Evolutionary conservation across 2,113 vertebrate species (phyloP), one percentile per base, ranked within the genome.

Genomic region (Vombatus ursinus): DNA sequence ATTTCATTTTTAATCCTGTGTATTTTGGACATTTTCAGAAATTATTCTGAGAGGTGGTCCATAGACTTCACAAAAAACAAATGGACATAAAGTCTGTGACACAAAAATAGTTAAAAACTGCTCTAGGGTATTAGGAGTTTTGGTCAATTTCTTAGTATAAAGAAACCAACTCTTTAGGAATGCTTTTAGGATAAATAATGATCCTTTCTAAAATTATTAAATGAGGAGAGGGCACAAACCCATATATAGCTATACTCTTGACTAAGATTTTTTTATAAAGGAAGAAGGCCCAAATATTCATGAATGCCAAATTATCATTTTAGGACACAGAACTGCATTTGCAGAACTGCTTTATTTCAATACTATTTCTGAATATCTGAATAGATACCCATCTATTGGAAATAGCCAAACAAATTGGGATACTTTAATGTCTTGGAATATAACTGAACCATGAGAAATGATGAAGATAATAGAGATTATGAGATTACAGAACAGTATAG

Each of bases 161-260:
- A n/a, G 14, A 77, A 77, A 19, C 14, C 31, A n/a, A n/a, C 37
- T 77, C 12, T n/a, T n/a, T n/a, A 77, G 28, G 31, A 37, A 11
- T 68, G 57, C 1, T 57, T 91, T 89, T 19, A 92, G 48, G 91
- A 37, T 77, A 95, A 12, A 48, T 84, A 92, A 93, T 94, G 68
- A 52, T 61, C 52, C 93, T 94, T 91, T 95, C 28, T 57, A 94
- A 89, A 92, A 91, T 50, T 91, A 48, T 25, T 7, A 93, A 50
- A 48, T 91, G 16, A 14, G n/a, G 28, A 9, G n/a, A 84, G 14
- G 61, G 37, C 61, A 77, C 61, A 37, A 77, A 68, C 31, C 61
- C 31, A 37, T 44, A 77, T 19, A 44, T 22, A 84, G 6, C 19
- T 84, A 8, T 84, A 44, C 7, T 44, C 5, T 84, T 44, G 19